Conservation (phyloP, 2,888 invertebrate genomes). For the Phyllotreta striolata region DNA sequence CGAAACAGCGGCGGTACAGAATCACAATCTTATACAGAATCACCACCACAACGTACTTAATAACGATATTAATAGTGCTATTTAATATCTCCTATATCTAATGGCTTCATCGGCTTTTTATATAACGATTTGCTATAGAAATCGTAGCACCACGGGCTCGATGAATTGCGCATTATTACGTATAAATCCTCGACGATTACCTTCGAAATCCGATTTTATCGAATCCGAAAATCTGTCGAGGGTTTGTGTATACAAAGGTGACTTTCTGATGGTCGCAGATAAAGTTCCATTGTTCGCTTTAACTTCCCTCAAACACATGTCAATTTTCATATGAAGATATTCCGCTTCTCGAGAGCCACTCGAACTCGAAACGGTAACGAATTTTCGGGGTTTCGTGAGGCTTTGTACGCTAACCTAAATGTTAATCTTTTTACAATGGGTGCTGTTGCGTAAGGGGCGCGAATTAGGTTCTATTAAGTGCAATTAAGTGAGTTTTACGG, state of each 20-base stretch:
- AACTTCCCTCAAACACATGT: conserved; percentile 49
- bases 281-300: conserved; percentile 45
- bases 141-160: too few relatives aligned
- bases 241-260: conserved; percentile 46
- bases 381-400: conserved; percentile 44
- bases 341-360: conserved; percentile 42
- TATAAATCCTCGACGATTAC: conserved; percentile 33
- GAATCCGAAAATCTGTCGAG: conserved; percentile 42
- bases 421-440: too few relatives aligned
- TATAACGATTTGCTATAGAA: too few relatives aligned
- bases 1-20: conserved; percentile 8
- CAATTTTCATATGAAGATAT: conserved; percentile 49
- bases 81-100: too few relatives aligned
- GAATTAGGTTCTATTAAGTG: too few relatives aligned
- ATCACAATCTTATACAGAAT: too few relatives aligned
- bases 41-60: too few relatives aligned
- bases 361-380: conserved; percentile 33
- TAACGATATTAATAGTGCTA: too few relatives aligned
- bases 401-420: conserved; percentile 23
- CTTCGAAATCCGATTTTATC: conserved; percentile 41
- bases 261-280: conserved; percentile 48
- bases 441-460: too few relatives aligned
- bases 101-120: too few relatives aligned
- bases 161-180: conserved; percentile 30
- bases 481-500: too few relatives aligned